Conservation (phyloP, 2,888 invertebrate genomes). For the Ceratothoa steindachneri region DNA sequence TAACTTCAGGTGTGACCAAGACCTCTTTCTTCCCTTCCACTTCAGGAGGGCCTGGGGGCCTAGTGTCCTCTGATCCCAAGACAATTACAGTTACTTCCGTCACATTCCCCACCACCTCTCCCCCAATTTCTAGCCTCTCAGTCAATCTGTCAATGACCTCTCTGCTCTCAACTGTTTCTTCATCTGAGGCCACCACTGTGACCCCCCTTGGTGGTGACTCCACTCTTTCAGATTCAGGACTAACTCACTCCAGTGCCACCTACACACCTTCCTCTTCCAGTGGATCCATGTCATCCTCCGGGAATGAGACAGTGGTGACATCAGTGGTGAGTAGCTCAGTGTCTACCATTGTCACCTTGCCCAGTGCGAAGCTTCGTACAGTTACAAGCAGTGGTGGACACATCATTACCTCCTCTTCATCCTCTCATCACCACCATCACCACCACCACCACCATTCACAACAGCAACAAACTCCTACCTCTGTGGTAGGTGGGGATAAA, state of each 20-base stretch:
- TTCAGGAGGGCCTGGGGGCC: slow-evolving; percentile 16
- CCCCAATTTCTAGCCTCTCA: not conserved
- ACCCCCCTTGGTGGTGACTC: not conserved
- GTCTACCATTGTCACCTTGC: not conserved
- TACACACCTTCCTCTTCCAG: slow-evolving; percentile 16
- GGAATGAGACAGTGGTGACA: not conserved
- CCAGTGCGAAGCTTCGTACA: not conserved
- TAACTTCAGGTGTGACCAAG: slow-evolving; percentile 16
- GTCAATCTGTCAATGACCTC: slow-evolving; percentile 14
- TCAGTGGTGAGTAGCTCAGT: not conserved
- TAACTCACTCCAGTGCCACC: slow-evolving; percentile 3
- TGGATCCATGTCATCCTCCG: slow-evolving; percentile 21
- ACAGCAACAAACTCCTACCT: no score
- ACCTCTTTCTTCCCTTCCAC: slow-evolving; percentile 1
- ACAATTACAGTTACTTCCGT: slow-evolving; percentile 5
- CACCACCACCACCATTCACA: no score
- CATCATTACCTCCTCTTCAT: slow-evolving; percentile 12
- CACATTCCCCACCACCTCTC: slow-evolving; percentile 15
- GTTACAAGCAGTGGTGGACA: slow-evolving; percentile 5
- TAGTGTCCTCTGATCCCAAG: slow-evolving; percentile 14
- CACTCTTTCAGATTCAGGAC: not conserved
- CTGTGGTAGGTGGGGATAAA: not conserved
- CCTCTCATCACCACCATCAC: no score
- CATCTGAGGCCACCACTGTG: not conserved
- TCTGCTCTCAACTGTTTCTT: slow-evolving; percentile 14